Evolutionary conservation across 2,113 vertebrate genomes (phyloP), one percentile per base, ranked within the genome.

Genomic region (Lepus americanus): DNA sequence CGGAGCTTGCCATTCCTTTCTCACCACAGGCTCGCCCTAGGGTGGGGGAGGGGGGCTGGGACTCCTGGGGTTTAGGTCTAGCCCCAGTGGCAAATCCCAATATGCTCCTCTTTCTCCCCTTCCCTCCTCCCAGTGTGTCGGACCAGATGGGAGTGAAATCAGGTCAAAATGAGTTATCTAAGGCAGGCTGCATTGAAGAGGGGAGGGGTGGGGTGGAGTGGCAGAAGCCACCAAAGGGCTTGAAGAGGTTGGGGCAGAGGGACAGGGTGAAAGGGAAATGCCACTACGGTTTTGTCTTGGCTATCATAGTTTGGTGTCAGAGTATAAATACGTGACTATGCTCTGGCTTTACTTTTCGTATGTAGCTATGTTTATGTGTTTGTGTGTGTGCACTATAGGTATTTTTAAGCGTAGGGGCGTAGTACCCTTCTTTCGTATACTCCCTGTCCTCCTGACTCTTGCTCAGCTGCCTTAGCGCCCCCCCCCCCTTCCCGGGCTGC

Each of bases 141-240:
- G 94, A 89, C 88, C 92, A 97, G 95, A 96, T 96, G 90, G 94
- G 96, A 96, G 86, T 89, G 88, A 97, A 97, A 97, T 94, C 94
- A 96, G 96, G 96, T 97, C 96, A 97, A 95, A 97, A 95, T 92
- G 87, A 93, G 78, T 93, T 59, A 86, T 92, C 90, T 29, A 53
- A 95, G 81, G 44, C 89, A 87, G 86, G 87, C 66, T 88, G 78
- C 83, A 63, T 20, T 81, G 73, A 66, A 85, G 85, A 86, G 33
- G 55, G 61, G 11, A 20, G 73, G n/a, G 10, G 64, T 59, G 39
- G 83, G 31, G 72, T 25, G 78, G 86, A 36, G 53, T 31, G 89
- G 67, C 80, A 91, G 33, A 72, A 96, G 82, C 33, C 53, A 92
- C 70, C 44, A 89, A 95, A 94, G 49, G 81, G 64, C n/a, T 90